Evolutionary conservation across 2,888 invertebrate genomes (phyloP), one percentile per base, ranked within the genome.

Genomic region (Drosophila robusta): DNA sequence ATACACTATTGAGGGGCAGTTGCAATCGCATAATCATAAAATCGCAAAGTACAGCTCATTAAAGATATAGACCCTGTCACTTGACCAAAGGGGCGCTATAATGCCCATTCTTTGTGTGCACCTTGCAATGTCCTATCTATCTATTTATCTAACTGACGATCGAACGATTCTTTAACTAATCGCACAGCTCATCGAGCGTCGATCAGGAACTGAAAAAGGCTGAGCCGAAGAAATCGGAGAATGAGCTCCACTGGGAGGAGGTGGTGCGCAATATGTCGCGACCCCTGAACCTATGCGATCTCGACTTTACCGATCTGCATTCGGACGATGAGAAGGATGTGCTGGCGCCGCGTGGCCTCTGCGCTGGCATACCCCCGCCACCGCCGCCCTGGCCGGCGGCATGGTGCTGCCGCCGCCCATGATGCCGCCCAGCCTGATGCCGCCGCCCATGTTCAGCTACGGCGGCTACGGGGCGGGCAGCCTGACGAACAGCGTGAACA

Each of bases 211-310:
- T 93, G 93, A 83, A 94, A 94, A 79, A 95, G 92, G 90, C 94
- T 32, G 96, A 97, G 90, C 93, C 95, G 34, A 97, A 97, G 92
- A 96, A 98, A 90, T 96, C 97, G 0, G 98, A 98, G 92, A 97
- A 97, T 89, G 98, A 99, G 89, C 92, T 98, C 2, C 97, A 98
- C 89, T 99, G 99, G 99, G 98, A 99, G 90, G 97, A 97, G 89
- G 92, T 99, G 70, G 95, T 96, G 52, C 95, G 95, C 39, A 95
- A 95, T 73, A 93, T 96, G 80, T 94, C 95, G 68, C 93, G 97
- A 72, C 95, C 96, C 70, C 93, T 97, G 90, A 95, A 96, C 75
- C 94, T 98, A 49, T 98, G 98, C 91, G 99, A 99, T 92, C 94
- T 99, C 89, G 99, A 99, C 92, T 99, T 99, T 92, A 98, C 98